phyloP scores from a whole-genome alignment of 2,113 vertebrate genomes.

The Mormoops blainvillei region DNA sequence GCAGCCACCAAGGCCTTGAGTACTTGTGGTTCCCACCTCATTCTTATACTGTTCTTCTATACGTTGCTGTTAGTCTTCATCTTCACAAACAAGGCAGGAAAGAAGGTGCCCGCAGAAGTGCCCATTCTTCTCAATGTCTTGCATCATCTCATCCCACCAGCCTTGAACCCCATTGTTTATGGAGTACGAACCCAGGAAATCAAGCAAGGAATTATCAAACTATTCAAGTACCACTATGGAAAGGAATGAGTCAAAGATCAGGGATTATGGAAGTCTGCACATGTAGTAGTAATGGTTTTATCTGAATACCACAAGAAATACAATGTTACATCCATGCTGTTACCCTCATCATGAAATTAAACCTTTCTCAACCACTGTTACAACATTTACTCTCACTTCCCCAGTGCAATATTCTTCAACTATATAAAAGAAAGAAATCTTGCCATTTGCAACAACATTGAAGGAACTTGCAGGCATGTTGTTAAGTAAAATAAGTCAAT shows the following conservation, averaged over 20 bases:
- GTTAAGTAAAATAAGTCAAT: neutral
- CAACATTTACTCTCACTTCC: neutral
- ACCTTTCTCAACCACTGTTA: neutral
- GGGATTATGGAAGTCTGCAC: neutral
- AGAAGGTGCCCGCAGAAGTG: slow-evolving; percentile 40
- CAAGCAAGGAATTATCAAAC: slow-evolving; percentile 56
- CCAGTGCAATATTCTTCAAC: neutral
- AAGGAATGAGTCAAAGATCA: neutral
- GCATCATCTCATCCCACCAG: slow-evolving; percentile 61
- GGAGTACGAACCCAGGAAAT: slow-evolving; percentile 64
- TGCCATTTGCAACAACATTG: neutral
- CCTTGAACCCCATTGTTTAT: slow-evolving; percentile 64
- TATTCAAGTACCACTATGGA: slow-evolving; percentile 29
- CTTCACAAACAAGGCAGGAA: slow-evolving; percentile 62
- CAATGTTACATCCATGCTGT: neutral
- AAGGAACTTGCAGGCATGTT: neutral
- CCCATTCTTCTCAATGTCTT: slow-evolving; percentile 66
- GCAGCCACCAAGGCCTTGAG: slow-evolving; percentile 52
- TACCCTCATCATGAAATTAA: neutral
- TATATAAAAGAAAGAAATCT: neutral
- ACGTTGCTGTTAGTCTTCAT: slow-evolving; percentile 61
- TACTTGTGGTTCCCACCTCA: slow-evolving; percentile 66
- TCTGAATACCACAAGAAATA: neutral
- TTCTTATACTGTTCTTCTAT: slow-evolving; percentile 66
- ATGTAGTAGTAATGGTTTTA: neutral